Conservation (phyloP, 1,140 invertebrate genomes). For the Dolichoris vasculosae region DNA sequence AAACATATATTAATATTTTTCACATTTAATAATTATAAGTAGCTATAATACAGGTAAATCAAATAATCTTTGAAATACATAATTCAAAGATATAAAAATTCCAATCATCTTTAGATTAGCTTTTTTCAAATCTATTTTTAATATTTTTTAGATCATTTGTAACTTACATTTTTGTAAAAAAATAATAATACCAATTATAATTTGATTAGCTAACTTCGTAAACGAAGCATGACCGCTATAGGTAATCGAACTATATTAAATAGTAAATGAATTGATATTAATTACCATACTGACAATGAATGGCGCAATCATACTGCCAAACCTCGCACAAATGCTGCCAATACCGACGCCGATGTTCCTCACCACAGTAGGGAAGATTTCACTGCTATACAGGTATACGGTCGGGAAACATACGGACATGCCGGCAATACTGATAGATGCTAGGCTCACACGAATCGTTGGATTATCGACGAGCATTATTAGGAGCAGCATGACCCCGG, state of each 20-base stretch:
- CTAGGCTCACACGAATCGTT: conserved; percentile 72
- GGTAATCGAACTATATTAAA: neutral
- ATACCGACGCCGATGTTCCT: conserved; percentile 80
- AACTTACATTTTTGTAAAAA: neutral
- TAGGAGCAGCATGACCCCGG: conserved; percentile 64
- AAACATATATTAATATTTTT: no score
- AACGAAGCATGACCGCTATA: neutral
- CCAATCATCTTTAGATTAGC: no score
- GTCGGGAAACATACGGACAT: conserved; percentile 78
- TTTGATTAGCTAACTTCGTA: neutral
- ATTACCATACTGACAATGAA: conserved; percentile 76
- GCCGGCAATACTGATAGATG: conserved; percentile 78
- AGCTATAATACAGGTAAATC: no score
- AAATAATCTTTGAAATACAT: no score
- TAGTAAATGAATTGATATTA: neutral
- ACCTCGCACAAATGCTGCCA: conserved; percentile 77
- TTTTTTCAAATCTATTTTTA: no score
- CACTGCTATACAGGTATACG: conserved; percentile 80
- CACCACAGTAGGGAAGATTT: conserved; percentile 81
- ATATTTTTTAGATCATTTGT: neutral
- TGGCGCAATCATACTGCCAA: conserved; percentile 82
- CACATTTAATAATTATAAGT: no score
- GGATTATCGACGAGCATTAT: conserved; percentile 61
- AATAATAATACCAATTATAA: neutral
- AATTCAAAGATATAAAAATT: no score